phyloP scores from a whole-genome alignment of 2,113 vertebrate genomes.

The Poeciliopsis prolifica region DNA sequence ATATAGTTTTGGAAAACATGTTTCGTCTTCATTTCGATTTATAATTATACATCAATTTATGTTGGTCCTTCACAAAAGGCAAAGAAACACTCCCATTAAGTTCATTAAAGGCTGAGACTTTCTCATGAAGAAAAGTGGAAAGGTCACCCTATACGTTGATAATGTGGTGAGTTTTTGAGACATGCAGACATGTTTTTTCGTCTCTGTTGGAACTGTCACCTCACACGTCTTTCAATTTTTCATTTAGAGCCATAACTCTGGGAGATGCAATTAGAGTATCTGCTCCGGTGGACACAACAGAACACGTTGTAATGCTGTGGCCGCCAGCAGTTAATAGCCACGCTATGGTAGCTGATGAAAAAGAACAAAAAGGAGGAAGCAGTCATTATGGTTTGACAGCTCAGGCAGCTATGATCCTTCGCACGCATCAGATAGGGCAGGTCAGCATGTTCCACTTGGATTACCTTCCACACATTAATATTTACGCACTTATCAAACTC shows the following conservation, averaged over 20 bases:
- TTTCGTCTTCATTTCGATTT: background rate
- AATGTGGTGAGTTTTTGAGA: background rate
- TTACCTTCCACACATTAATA: background rate
- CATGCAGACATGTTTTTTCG: background rate
- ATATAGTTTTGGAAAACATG: background rate
- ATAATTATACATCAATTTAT: background rate
- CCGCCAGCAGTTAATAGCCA: conserved; percentile 42
- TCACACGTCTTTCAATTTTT: background rate
- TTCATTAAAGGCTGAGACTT: background rate
- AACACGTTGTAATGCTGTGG: background rate
- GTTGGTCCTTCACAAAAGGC: background rate
- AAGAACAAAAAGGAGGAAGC: conserved; percentile 27
- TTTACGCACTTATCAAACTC: background rate
- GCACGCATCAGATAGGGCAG: conserved; percentile 29
- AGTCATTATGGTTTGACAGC: conserved; percentile 45
- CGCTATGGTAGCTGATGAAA: conserved; percentile 41
- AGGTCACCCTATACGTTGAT: background rate
- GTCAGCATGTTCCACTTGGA: conserved; percentile 30
- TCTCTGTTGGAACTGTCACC: background rate
- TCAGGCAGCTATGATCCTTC: conserved; percentile 13
- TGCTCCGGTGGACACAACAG: conserved; percentile 7
- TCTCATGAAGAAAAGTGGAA: background rate
- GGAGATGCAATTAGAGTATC: conserved; percentile 1
- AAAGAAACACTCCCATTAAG: background rate
- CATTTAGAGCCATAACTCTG: conserved; percentile 12